Percentiles rank a stretch among this genome's conserved stretches.
phyloP scores from a whole-genome alignment of 1,140 invertebrate species.

The Heliconius eleuchia region DNA sequence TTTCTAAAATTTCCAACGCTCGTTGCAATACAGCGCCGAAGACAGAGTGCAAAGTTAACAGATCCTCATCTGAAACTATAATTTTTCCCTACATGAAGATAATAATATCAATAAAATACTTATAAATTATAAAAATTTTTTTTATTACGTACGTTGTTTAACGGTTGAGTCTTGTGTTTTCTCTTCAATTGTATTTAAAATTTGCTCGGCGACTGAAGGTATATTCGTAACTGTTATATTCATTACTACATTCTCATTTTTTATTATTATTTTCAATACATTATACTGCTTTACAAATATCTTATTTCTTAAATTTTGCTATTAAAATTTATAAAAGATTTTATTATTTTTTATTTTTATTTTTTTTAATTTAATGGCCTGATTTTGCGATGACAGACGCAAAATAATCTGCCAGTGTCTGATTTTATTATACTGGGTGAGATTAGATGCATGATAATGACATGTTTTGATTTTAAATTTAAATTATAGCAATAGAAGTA shows the following conservation, averaged over 20 bases:
- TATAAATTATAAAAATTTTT: not conserved
- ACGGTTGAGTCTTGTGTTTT: slow-evolving; percentile 32
- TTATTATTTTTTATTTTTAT: too few species aligned
- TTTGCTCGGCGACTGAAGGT: slow-evolving; percentile 36
- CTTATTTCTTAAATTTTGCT: too few species aligned
- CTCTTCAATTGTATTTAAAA: slow-evolving; percentile 50
- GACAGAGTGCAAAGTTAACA: slow-evolving; percentile 81
- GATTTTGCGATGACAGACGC: too few species aligned
- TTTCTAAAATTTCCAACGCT: slow-evolving; percentile 83
- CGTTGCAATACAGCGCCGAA: slow-evolving; percentile 82
- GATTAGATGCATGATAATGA: not conserved
- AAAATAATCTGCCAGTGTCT: too few species aligned
- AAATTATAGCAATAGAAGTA: not conserved
- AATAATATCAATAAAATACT: not conserved
- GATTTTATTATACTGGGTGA: too few species aligned
- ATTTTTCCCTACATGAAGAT: slow-evolving; percentile 4
- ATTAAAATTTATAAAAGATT: too few species aligned
- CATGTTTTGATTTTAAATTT: not conserved
- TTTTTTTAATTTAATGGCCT: too few species aligned
- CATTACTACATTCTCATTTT: slow-evolving; percentile 16
- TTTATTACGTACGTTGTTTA: slow-evolving; percentile 50
- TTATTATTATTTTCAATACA: too few species aligned
- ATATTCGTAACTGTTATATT: slow-evolving; percentile 39
- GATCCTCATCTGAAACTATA: slow-evolving; percentile 79
- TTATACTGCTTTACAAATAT: too few species aligned